Conservation (phyloP, 2,888 invertebrate genomes). For the Diaprepes abbreviatus region DNA sequence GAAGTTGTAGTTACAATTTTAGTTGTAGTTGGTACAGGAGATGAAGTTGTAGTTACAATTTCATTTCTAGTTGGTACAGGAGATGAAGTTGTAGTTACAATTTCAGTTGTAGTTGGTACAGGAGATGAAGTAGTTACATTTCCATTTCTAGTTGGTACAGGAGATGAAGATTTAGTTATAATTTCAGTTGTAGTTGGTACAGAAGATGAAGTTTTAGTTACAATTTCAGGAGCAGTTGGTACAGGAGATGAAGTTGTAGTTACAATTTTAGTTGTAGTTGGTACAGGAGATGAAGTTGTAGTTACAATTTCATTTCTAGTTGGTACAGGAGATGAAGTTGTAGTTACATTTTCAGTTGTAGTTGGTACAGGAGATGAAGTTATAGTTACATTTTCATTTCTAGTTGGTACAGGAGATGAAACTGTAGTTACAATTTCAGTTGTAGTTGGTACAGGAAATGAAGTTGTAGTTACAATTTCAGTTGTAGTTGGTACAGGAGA, state of each 20-base stretch:
- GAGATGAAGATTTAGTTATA: background rate
- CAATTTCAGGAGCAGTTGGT: background rate
- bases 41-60: background rate
- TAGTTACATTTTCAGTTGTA: no score
- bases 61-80: background rate
- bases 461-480: background rate
- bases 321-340: no score
- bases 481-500: background rate
- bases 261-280: no score
- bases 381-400: no score
- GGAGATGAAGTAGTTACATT: no score
- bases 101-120: no score
- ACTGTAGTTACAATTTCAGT: background rate
- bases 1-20: background rate
- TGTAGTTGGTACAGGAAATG: background rate
- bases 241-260: no score
- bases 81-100: background rate
- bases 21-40: background rate
- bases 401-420: no score
- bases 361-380: slow-evolving; percentile 27
- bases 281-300: no score
- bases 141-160: no score
- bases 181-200: no score
- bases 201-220: background rate
- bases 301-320: no score